Base-by-base conservation (phyloP, 2,888 invertebrate species). In the Drosophila eohydei region DNA sequence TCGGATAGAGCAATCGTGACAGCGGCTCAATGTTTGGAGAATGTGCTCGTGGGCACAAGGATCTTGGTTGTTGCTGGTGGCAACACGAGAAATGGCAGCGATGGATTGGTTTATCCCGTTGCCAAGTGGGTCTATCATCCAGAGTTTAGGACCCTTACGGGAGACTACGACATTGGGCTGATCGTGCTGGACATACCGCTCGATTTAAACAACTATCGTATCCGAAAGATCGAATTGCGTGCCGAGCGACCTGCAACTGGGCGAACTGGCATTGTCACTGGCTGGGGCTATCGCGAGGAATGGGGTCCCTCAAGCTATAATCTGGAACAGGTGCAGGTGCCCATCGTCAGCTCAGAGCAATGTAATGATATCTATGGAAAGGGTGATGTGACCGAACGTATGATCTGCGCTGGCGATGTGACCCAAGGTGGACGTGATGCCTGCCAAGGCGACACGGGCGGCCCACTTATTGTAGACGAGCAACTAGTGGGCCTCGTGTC, bases 401-500 rank as follows among this genome's bases (percentile, higher is more conserved):
- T 95, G 94, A 87, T 95, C 0, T 95, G 95, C 80, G 95, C 95
- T 28, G 95, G 95, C 0, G 60, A 78, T 59, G 55, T 81, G 4
- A 34, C 14, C 0, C 50, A 71, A 75, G 92, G 90, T 0, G 91
- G 93, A 0, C 89, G 92, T 44, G 94, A 94, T 73, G 93, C 93
- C 14, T 94, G 94, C 59, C 93, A 92, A 70, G 92, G 91, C 9
- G 92, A 93, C 51, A 91, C 92, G 0, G 93, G 93, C 8, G 93
- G 93, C 4, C 93, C 93, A 0, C 57, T 93, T 58, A 82, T 92
- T 21, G 68, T 84, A 2, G 83, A 90, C 36, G 82, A 78, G 14
- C 64, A 84, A 36, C 75, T 92, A 11, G 87, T 91, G 32, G 93
- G 94, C 5, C 85, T 94, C 26, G 93, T 94, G 0, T 94, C 93